phyloP scores from a whole-genome alignment of 2,888 invertebrate genomes.

The Lasius platythorax region DNA sequence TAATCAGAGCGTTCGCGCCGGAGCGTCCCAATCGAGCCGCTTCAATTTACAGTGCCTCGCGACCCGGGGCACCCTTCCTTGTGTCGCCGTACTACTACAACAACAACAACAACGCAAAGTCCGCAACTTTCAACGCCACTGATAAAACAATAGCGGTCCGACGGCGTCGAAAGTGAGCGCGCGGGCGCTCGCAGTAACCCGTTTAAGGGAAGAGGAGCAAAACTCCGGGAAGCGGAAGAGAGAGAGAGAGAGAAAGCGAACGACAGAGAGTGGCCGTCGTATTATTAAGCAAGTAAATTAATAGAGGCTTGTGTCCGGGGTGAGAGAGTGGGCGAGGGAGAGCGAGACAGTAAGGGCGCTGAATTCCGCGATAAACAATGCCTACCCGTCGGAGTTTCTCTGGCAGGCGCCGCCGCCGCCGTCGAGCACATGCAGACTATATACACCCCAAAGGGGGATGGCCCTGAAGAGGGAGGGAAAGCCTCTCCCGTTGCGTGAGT shows the following conservation, averaged over 20 bases:
- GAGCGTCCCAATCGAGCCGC: slow-evolving; percentile 61
- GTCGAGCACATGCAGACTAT: slow-evolving; percentile 46
- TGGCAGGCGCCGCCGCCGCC: slow-evolving; percentile 50
- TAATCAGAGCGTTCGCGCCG: slow-evolving; percentile 65
- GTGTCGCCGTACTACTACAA: neutral
- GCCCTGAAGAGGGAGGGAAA: slow-evolving; percentile 40
- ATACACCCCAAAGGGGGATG: slow-evolving; percentile 43
- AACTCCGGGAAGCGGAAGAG: neutral
- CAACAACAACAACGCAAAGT: slow-evolving; percentile 1
- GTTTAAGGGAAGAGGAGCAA: slow-evolving; percentile 54
- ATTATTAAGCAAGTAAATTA: slow-evolving; percentile 85
- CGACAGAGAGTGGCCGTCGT: slow-evolving; percentile 70
- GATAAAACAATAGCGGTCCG: slow-evolving; percentile 68
- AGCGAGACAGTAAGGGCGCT: slow-evolving; percentile 71
- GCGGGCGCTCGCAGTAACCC: slow-evolving; percentile 31
- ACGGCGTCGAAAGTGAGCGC: slow-evolving; percentile 69
- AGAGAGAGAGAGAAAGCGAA: slow-evolving; percentile 31
- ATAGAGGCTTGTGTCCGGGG: slow-evolving; percentile 81
- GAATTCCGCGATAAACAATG: slow-evolving; percentile 84
- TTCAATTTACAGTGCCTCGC: slow-evolving; percentile 55
- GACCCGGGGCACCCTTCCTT: slow-evolving; percentile 14
- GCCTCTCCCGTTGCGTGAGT: slow-evolving; percentile 60
- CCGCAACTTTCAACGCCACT: slow-evolving; percentile 58
- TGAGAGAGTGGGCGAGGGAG: slow-evolving; percentile 62
- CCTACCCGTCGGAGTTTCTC: slow-evolving; percentile 69